Conservation (phyloP, 1,140 invertebrate genomes). For the Carposina sasakii region DNA sequence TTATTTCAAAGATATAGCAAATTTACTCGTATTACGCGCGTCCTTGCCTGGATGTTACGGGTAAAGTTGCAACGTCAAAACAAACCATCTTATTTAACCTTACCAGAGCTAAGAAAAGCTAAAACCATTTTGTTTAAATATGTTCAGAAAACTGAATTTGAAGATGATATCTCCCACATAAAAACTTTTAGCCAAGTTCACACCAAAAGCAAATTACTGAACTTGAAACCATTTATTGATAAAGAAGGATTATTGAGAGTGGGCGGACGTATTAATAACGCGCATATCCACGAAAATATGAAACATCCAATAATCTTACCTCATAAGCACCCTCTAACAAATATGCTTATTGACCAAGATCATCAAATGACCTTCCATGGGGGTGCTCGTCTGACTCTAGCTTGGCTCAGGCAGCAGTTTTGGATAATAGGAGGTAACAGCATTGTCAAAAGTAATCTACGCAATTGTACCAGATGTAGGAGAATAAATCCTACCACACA, state of each 20-base stretch:
- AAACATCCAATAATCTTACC: slow-evolving; percentile 26
- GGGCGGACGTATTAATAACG: slow-evolving; percentile 23
- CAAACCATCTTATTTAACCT: slow-evolving; percentile 1
- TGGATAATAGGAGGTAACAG: slow-evolving; percentile 26
- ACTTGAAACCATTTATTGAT: slow-evolving; percentile 17
- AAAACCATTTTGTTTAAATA: slow-evolving; percentile 10
- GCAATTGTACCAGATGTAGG: slow-evolving; percentile 21
- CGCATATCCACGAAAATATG: background rate
- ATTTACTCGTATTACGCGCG: slow-evolving; percentile 1
- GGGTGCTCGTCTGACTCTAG: slow-evolving; percentile 22
- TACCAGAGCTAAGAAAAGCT: slow-evolving; percentile 3
- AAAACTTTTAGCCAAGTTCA: background rate
- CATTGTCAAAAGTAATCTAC: slow-evolving; percentile 8
- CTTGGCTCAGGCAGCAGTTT: slow-evolving; percentile 25
- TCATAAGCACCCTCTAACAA: slow-evolving; percentile 8
- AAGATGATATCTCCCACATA: slow-evolving; percentile 5
- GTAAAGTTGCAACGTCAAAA: background rate
- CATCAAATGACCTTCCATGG: slow-evolving; percentile 28
- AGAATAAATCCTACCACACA: slow-evolving; percentile 11
- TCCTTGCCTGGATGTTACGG: slow-evolving; percentile 14
- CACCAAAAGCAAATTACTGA: slow-evolving; percentile 8
- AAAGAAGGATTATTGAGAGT: slow-evolving; percentile 21
- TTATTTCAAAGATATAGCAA: slow-evolving; percentile 7
- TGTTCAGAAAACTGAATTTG: slow-evolving; percentile 11
- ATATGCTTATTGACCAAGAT: slow-evolving; percentile 21